Percentiles rank a stretch among this genome's conserved stretches.
Conservation (phyloP, 2,888 invertebrate genomes). For the Perdita meconis region DNA sequence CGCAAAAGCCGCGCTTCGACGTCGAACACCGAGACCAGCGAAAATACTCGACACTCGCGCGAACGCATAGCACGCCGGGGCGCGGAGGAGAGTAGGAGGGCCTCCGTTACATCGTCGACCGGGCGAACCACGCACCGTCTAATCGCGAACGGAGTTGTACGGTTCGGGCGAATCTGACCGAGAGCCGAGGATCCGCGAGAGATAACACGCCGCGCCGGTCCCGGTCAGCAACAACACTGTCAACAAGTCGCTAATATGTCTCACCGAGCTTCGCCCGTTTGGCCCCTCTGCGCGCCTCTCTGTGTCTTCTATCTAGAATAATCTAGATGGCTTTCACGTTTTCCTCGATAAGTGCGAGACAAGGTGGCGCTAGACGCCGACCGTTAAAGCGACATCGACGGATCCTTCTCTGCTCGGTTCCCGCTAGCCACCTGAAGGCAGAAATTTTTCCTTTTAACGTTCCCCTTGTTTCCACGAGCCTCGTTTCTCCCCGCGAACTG, state of each 20-base stretch:
- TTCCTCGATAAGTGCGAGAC: constrained; percentile 16
- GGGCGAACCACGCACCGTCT: constrained; percentile 9
- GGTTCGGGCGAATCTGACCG: constrained; percentile 5
- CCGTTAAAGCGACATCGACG: not conserved
- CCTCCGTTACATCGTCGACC: constrained; percentile 26
- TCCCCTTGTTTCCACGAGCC: constrained; percentile 14
- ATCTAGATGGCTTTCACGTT: constrained; percentile 26
- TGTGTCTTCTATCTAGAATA: constrained; percentile 41
- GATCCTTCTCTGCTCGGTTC: not conserved
- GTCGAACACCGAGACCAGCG: constrained; percentile 32
- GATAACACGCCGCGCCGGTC: constrained; percentile 40
- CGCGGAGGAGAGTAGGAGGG: too few species aligned
- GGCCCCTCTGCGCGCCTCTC: too few species aligned
- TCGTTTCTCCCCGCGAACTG: constrained; percentile 39
- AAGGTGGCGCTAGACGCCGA: not conserved
- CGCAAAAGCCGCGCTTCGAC: constrained; percentile 19
- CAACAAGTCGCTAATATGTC: constrained; percentile 39
- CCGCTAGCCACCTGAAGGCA: constrained; percentile 30
- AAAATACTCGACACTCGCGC: constrained; percentile 39
- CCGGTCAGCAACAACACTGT: constrained; percentile 23
- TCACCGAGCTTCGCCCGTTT: not conserved
- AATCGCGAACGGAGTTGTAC: constrained; percentile 31
- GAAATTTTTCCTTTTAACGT: constrained; percentile 11
- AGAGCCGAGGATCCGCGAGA: constrained; percentile 9
- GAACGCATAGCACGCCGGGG: constrained; percentile 31